Percentiles rank a stretch among this genome's conserved stretches.
Conservation (phyloP, 2,797 vertebrate species). For the Eidolon dupreanum region DNA sequence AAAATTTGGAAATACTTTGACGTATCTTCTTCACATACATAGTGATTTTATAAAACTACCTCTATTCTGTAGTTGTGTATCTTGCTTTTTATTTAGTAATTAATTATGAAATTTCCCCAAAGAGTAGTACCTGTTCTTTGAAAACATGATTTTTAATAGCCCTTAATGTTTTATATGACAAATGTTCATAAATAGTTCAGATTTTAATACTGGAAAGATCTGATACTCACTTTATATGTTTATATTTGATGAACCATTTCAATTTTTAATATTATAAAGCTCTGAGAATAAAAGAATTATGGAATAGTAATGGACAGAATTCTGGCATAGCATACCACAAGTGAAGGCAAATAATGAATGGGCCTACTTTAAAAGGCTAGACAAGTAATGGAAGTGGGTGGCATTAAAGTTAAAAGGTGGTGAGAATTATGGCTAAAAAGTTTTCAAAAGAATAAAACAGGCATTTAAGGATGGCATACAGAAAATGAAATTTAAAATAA, state of each 20-base stretch:
- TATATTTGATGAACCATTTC: background rate
- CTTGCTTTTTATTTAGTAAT: background rate
- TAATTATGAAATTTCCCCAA: background rate
- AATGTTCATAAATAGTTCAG: conserved; percentile 8
- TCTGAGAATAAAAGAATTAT: background rate
- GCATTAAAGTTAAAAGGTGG: background rate
- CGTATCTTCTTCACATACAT: background rate
- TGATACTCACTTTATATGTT: background rate
- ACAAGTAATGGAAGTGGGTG: background rate
- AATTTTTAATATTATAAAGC: background rate
- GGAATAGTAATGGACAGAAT: background rate
- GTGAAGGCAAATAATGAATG: background rate
- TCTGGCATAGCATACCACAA: rapidly evolving
- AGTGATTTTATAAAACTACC: conserved; percentile 21
- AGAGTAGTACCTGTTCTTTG: background rate
- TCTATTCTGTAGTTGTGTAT: background rate
- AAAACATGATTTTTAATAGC: conserved; percentile 13
- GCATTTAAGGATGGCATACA: background rate
- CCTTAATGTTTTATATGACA: background rate
- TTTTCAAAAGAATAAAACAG: background rate
- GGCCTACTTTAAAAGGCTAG: background rate
- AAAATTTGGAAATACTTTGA: background rate
- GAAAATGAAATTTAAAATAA: conserved; percentile 9
- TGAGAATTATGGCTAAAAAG: background rate
- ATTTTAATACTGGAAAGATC: conserved; percentile 2